A percentile compares a stretch with the other conserved stretches of the same genome.
These are phyloP conservation scores for Nebria brevicollis DNA, from an alignment of 2,888 invertebrate genomes.

Conservation along the genomic window DNA sequence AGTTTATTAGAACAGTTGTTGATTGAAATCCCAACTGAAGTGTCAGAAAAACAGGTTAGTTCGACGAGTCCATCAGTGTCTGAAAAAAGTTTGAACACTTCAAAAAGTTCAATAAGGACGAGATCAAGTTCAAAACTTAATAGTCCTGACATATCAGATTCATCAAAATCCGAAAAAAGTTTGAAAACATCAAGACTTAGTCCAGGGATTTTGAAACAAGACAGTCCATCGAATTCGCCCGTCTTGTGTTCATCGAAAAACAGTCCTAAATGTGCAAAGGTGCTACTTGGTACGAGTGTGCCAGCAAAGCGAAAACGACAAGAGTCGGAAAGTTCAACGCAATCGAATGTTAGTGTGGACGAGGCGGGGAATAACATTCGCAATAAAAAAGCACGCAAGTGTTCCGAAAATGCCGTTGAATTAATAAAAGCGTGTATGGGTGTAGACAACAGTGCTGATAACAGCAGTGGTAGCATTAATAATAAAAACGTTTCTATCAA, in stretches of 20 bases:
- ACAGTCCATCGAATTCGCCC: constrained; percentile 62
- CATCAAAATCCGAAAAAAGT: constrained; percentile 58
- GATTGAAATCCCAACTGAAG: constrained; percentile 82
- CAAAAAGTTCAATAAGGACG: constrained; percentile 68
- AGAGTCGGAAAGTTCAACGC: constrained; percentile 80
- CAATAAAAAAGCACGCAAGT: constrained; percentile 65
- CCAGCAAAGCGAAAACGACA: constrained; percentile 77
- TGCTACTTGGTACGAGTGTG: constrained; percentile 52
- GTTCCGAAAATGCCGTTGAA: constrained; percentile 71
- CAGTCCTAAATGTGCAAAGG: constrained; percentile 57
- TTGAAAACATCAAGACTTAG: constrained; percentile 64
- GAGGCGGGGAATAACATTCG: constrained; percentile 60
- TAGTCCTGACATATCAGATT: constrained; percentile 66
- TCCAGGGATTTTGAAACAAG: constrained; percentile 58
- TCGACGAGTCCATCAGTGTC: constrained; percentile 62
- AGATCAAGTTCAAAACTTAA: constrained; percentile 75
- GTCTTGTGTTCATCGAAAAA: constrained; percentile 59
- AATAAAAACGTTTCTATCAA: constrained; percentile 60
- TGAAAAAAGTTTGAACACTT: constrained; percentile 61
- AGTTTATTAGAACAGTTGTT: constrained; percentile 80
- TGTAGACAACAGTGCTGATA: constrained; percentile 52
- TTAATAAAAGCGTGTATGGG: constrained; percentile 69
- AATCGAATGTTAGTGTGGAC: constrained; percentile 72
- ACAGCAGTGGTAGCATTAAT: constrained; percentile 44
- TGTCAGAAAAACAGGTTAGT: constrained; percentile 60